Conservation (phyloP, 2,797 vertebrate species). For the Crenuchus spilurus region DNA sequence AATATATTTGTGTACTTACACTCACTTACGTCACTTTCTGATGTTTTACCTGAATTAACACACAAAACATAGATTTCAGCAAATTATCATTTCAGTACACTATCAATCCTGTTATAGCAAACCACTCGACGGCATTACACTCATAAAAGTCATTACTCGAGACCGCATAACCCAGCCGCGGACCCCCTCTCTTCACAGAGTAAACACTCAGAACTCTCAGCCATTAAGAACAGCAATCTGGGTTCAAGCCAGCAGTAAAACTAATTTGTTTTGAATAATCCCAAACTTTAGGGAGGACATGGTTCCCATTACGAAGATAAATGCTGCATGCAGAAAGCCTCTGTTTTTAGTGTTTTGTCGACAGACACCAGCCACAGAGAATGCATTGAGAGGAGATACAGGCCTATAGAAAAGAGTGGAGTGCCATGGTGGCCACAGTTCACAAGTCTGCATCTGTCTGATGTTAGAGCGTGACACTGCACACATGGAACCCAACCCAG, state of each 20-base stretch:
- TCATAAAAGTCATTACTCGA: neutral
- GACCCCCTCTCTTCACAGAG: neutral
- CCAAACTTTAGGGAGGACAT: neutral
- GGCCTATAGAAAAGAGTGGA: slow-evolving; percentile 59
- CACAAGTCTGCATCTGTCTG: slow-evolving; percentile 62
- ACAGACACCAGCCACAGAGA: slow-evolving; percentile 51
- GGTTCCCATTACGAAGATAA: slow-evolving; percentile 11
- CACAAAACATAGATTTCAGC: slow-evolving; percentile 33
- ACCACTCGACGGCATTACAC: neutral
- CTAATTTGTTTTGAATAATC: slow-evolving; percentile 7
- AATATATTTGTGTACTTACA: slow-evolving; percentile 62
- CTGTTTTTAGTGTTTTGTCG: slow-evolving; percentile 23
- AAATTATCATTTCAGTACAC: neutral
- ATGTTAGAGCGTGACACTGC: slow-evolving; percentile 54
- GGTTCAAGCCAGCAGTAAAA: neutral
- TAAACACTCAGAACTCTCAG: neutral
- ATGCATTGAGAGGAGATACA: slow-evolving; percentile 45
- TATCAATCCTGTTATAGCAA: neutral
- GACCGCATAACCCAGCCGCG: too few relatives aligned
- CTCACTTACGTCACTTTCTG: slow-evolving; percentile 52
- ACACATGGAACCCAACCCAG: slow-evolving; percentile 60
- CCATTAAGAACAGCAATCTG: neutral
- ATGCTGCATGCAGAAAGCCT: slow-evolving; percentile 4
- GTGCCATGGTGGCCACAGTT: slow-evolving; percentile 29
- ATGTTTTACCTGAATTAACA: slow-evolving; percentile 69